phyloP scores from a whole-genome alignment of 2,113 vertebrate genomes.

The Sula dactylatra region DNA sequence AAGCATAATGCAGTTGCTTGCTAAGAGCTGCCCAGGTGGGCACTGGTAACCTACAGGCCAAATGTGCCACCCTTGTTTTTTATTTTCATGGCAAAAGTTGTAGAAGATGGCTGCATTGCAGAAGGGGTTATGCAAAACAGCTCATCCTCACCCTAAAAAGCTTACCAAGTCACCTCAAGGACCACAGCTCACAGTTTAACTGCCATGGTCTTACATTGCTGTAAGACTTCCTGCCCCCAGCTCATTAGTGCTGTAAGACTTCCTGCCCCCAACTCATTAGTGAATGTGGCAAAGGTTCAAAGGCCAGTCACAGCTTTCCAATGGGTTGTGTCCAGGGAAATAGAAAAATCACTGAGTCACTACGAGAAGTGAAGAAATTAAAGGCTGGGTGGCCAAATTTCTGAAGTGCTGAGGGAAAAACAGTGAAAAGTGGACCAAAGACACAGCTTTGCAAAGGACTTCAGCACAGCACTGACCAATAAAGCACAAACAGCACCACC shows the following conservation, averaged over 20 bases:
- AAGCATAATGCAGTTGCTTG: not conserved
- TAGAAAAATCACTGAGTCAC: not conserved
- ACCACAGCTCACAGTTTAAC: not conserved
- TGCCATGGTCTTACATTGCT: not conserved
- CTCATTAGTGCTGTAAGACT: not conserved
- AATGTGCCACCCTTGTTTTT: not conserved
- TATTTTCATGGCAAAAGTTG: not conserved
- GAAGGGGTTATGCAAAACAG: not conserved
- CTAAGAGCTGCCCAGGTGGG: not conserved
- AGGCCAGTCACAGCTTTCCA: not conserved
- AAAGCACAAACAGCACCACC: not conserved
- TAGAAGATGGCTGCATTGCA: not conserved
- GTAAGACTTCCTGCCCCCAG: not conserved
- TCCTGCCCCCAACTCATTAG: not conserved
- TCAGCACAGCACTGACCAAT: not conserved
- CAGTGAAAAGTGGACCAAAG: not conserved
- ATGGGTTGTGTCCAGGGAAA: not conserved
- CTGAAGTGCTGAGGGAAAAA: not conserved
- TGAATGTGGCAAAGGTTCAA: not conserved
- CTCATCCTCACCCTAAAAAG: not conserved
- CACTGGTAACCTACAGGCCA: not conserved
- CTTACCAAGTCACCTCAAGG: not conserved
- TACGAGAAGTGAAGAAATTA: not conserved
- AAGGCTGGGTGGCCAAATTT: not conserved
- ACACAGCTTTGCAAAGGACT: not conserved